Evolutionary conservation across 1,140 invertebrate genomes (phyloP).

Genomic region (Conopomorpha cramerella): DNA sequence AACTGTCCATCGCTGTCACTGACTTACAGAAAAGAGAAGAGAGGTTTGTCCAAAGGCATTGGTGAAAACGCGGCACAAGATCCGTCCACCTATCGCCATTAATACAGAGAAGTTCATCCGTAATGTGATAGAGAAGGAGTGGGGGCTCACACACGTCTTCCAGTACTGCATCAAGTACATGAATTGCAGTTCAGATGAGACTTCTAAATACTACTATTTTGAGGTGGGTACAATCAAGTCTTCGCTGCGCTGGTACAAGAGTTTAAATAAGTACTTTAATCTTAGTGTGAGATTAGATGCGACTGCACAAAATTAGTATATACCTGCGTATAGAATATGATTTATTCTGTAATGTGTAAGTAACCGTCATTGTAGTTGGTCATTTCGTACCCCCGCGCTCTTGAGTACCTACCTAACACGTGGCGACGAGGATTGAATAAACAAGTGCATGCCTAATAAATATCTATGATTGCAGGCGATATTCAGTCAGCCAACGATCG

Average conservation of each 20-base stretch:
- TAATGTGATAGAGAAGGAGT: background rate
- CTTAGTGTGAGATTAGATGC: background rate
- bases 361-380: background rate
- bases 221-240: background rate
- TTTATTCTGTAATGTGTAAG: background rate
- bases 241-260: too few relatives aligned
- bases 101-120: background rate
- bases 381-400: background rate
- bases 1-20: too few relatives aligned
- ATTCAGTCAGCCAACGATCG: slow-evolving; percentile 31
- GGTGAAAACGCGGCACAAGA: too few relatives aligned
- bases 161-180: background rate
- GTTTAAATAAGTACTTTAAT: background rate
- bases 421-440: too few relatives aligned
- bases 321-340: too few relatives aligned
- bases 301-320: too few relatives aligned
- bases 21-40: too few relatives aligned
- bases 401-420: too few relatives aligned
- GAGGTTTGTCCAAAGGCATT: too few relatives aligned
- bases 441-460: background rate
- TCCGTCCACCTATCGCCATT: background rate
- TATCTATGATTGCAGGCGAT: slow-evolving; percentile 16
- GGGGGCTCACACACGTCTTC: background rate
- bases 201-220: background rate
- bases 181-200: background rate